Conservation (phyloP, 2,888 invertebrate species). For the Ophion costatus region DNA sequence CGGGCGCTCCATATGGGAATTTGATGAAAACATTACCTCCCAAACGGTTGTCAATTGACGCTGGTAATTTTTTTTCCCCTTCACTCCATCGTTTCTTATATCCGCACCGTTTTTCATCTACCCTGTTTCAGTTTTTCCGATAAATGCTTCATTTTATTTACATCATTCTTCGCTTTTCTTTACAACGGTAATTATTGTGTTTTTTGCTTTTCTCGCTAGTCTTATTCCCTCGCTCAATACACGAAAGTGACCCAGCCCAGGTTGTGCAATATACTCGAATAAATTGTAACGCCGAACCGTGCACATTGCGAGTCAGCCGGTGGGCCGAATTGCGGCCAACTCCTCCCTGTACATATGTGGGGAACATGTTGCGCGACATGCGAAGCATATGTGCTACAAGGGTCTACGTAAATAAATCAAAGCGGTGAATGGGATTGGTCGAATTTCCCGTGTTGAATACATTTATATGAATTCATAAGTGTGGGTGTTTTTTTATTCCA, state of each 20-base stretch:
- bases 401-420: conserved; percentile 54
- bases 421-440: conserved; percentile 56
- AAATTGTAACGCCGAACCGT: neutral
- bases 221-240: neutral
- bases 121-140: neutral
- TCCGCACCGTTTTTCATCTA: neutral
- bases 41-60: neutral
- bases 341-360: neutral
- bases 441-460: conserved; percentile 25
- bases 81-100: neutral
- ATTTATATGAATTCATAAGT: neutral
- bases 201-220: neutral
- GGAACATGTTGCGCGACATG: conserved; percentile 23
- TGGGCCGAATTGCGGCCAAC: neutral
- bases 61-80: neutral
- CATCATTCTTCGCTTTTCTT: neutral
- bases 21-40: neutral
- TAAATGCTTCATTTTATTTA: neutral
- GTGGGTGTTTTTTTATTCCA: neutral
- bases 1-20: neutral
- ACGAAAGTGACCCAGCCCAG: neutral
- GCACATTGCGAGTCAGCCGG: neutral
- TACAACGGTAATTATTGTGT: neutral
- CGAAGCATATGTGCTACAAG: conserved; percentile 39
- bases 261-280: neutral